Base-by-base conservation (phyloP, 2,888 invertebrate genomes). In the Pollenia labialis region DNA sequence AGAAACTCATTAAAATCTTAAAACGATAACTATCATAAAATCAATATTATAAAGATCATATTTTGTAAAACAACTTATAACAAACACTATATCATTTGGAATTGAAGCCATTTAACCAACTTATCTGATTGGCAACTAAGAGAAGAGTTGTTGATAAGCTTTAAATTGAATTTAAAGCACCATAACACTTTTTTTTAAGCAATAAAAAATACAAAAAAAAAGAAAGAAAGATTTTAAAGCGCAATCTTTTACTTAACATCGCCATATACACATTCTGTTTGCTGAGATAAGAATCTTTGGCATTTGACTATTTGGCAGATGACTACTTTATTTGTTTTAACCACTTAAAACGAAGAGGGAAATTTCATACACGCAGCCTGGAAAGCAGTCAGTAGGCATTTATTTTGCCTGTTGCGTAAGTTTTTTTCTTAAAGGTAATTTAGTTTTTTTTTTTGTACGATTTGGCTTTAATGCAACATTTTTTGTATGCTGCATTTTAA, bases 221-320 rank as follows among this genome's bases (percentile, higher is more conserved):
- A 62, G 44, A 6, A 16, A 10, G 32, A 74, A 80, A 23, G 75
- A 87, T 87, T 81, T 87, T 58, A 87, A 87, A 87, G 84, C 83
- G 81, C 76, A 87, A 87, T 87, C 87, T 81, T 74, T 81, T 77
- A 62, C 32, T 76, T 48, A 81, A 84, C 84, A 87, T 87, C 87
- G 83, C 86, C 83, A 77, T 84, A 87, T 81, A 84, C 84, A 32
- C 32, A 32, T 32, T 32, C 6, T 32, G 84, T 87, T 18, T 48
- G 11, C 7, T 0, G 23, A 71, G 87, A 87, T 87, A 87, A 87
- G 16, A 71, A 87, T 87, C 87, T 87, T 62, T 87, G 81, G 81
- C 87, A 87, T 87, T 87, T 80, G 84, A 87, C 84, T 87, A 87
- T 87, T 87, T 87, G 87, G 87, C 87, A 87, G 87, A 87, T 87